phyloP scores from a whole-genome alignment of 2,888 invertebrate species.

The Torymus aiolomorphi region DNA sequence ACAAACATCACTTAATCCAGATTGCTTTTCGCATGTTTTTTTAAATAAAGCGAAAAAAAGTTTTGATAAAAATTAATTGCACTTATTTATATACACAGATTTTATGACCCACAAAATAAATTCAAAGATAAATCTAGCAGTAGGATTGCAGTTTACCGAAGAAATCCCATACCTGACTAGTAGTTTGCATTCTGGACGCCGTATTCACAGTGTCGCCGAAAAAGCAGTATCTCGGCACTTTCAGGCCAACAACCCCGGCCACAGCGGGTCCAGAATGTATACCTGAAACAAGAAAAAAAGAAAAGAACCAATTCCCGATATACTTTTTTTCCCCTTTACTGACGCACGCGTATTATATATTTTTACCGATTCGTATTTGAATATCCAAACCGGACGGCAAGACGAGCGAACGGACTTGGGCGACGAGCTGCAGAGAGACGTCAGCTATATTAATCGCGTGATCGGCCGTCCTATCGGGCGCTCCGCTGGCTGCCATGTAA shows the following conservation, averaged over 20 bases:
- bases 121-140: neutral
- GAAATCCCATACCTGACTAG: conserved; percentile 77
- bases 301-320: neutral
- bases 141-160: neutral
- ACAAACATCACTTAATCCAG: too few relatives aligned
- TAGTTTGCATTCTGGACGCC: conserved; percentile 91
- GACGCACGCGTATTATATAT: too few relatives aligned
- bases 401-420: conserved; percentile 82
- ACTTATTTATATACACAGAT: too few relatives aligned
- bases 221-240: conserved; percentile 90
- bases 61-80: too few relatives aligned
- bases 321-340: neutral
- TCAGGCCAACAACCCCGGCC: conserved; percentile 90
- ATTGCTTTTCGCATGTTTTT: too few relatives aligned
- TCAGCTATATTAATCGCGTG: conserved; percentile 89
- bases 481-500: conserved; percentile 94
- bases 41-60: too few relatives aligned
- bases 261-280: conserved; percentile 93
- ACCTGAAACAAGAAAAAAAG: conserved; percentile 74
- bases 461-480: conserved; percentile 84
- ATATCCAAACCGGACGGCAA: conserved; percentile 79
- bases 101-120: neutral
- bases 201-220: conserved; percentile 95
- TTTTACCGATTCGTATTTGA: conserved; percentile 81
- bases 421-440: conserved; percentile 85